Evolutionary conservation across 2,113 vertebrate genomes (phyloP), one percentile per base, ranked within the genome.

Genomic region (Thunnus thynnus): DNA sequence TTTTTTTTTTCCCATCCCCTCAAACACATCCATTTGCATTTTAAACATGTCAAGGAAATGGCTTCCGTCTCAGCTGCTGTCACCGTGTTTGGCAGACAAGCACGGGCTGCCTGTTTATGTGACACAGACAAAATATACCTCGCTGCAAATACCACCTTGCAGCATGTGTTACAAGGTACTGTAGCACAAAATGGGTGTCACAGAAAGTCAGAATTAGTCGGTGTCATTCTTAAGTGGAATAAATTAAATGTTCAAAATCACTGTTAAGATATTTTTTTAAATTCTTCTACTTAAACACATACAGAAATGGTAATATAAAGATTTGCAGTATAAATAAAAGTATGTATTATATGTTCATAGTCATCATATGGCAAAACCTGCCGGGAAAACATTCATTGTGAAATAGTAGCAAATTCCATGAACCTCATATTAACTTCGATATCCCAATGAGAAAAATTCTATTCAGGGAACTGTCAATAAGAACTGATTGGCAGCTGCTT

Each of bases 11-110:
- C 41, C 64, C 46, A 63, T 89, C 83, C 83, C 73, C 78, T 91
- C 88, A 93, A 91, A 92, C 80, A 79, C 80, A 20, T 69, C 85
- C 85, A 94, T 93, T 93, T 93, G 91, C 92, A 94, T 94, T 94
- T 92, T 91, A 90, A 91, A 88, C 88, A 82, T 84, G 86, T 92
- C 87, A 92, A 89, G 71, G 72, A 91, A 92, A 92, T 90, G 83
- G 84, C 86, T 89, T 83, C 88, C 75, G 65, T 85, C 82, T 91
- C 83, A 67, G 87, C 77, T 86, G 85, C 88, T 92, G 94, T 92
- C 91, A 85, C 79, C n/a, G 57, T 77, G 77, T 77, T 88, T 91
- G 90, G 88, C 89, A 90, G 85, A 86, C 73, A 69, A 89, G 85
- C 72, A 73, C 66, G 60, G 78, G 36, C 63, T 70, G 85, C 80